Percentiles rank a stretch among this genome's conserved stretches.
Evolutionary conservation across 2,888 invertebrate genomes (phyloP).

Genomic region (Leptinotarsa peninsularis): DNA sequence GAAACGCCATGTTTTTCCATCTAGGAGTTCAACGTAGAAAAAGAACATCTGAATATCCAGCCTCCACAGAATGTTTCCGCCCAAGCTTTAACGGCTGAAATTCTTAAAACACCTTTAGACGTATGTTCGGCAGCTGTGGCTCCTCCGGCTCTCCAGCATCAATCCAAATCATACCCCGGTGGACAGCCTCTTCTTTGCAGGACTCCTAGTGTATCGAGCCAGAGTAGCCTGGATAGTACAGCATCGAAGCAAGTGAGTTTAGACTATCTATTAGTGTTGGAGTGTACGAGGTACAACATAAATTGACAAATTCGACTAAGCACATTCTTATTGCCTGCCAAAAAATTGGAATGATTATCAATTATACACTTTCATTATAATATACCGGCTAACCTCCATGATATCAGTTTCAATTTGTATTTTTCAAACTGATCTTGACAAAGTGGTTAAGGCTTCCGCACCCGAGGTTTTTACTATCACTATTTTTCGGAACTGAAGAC

Average conservation of each 20-base stretch:
- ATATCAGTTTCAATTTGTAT: too few relatives aligned
- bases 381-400: too few relatives aligned
- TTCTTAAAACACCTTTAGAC: constrained; percentile 69
- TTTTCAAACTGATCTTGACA: too few relatives aligned
- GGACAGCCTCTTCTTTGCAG: constrained; percentile 72
- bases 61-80: constrained; percentile 68
- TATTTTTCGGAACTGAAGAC: too few relatives aligned
- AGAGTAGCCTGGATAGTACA: constrained; percentile 84
- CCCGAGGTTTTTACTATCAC: too few relatives aligned
- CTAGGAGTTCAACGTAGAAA: constrained; percentile 76
- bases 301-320: not conserved
- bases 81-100: constrained; percentile 61
- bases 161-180: constrained; percentile 74
- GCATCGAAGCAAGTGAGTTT: constrained; percentile 64
- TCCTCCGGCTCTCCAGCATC: constrained; percentile 73
- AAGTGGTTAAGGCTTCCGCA: too few relatives aligned
- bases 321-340: too few relatives aligned
- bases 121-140: constrained; percentile 68
- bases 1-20: constrained; percentile 45
- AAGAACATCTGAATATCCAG: constrained; percentile 74
- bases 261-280: not conserved
- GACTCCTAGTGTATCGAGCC: constrained; percentile 85
- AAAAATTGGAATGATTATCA: too few relatives aligned
- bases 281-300: not conserved
- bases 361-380: too few relatives aligned